A percentile compares a stretch with the other conserved stretches of the same genome.
These are phyloP conservation scores for Rhea americana DNA, from an alignment of 2,113 vertebrate genomes.

Conservation along the genomic window DNA sequence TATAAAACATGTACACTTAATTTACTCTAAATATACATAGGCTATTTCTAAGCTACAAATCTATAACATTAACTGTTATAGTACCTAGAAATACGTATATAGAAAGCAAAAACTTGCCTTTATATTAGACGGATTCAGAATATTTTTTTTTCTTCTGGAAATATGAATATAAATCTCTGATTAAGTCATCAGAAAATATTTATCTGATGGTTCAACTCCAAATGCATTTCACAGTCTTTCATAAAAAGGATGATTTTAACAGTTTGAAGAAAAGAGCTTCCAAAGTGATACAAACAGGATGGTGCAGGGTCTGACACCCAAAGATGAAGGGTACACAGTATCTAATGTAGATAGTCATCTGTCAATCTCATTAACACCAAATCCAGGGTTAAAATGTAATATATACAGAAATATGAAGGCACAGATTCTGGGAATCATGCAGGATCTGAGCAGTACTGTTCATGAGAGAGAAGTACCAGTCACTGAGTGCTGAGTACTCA, in stretches of 20 bases:
- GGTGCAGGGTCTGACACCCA: not conserved
- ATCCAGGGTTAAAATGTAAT: not conserved
- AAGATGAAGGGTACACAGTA: not conserved
- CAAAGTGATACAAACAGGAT: not conserved
- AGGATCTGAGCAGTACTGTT: not conserved
- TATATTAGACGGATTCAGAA: not conserved
- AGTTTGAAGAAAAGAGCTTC: not conserved
- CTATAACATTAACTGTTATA: not conserved
- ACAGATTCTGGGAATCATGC: not conserved
- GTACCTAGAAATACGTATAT: not conserved
- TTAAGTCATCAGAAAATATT: not conserved
- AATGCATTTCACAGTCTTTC: not conserved
- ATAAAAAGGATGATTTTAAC: not conserved
- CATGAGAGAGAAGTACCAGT: not conserved
- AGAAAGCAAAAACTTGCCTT: not conserved
- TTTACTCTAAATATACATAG: not conserved
- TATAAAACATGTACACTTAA: not conserved
- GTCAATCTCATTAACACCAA: not conserved
- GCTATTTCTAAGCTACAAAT: not conserved
- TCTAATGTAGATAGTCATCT: not conserved
- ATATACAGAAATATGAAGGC: not conserved
- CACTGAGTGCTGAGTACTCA: not conserved
- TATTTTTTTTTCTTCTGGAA: not conserved
- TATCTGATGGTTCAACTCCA: not conserved
- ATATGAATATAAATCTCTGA: not conserved